Percentiles rank a stretch among this genome's conserved stretches.
Conservation (phyloP, 2,888 invertebrate genomes). For the Drosophila histrio region DNA sequence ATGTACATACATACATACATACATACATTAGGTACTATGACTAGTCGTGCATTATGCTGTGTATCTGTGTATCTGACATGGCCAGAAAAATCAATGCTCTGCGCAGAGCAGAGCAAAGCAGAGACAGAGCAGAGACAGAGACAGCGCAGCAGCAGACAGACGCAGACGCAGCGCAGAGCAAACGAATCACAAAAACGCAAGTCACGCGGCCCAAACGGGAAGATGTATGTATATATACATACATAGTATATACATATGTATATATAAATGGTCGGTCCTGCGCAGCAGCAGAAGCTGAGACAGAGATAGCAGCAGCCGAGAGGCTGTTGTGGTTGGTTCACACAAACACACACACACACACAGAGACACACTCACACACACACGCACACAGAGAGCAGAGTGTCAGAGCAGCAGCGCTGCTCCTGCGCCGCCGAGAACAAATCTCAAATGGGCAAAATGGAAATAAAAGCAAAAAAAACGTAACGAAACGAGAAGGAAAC, state of each 20-base stretch:
- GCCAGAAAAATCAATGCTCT: conserved; percentile 75
- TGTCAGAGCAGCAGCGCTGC: conserved; percentile 15
- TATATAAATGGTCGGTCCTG: conserved; percentile 63
- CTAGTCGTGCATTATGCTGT: conserved; percentile 67
- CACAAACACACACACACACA: conserved; percentile 27
- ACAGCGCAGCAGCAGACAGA: conserved; percentile 8
- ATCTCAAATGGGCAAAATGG: conserved; percentile 54
- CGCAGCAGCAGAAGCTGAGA: conserved; percentile 75
- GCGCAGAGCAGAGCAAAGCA: conserved; percentile 31
- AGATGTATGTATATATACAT: conserved; percentile 23
- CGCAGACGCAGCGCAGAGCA: conserved; percentile 53
- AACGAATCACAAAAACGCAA: conserved; percentile 80
- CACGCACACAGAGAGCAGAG: conserved; percentile 7
- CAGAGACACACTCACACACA: conserved; percentile 12
- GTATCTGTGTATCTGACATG: conserved; percentile 67
- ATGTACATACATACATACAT: neutral
- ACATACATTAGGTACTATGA: conserved; percentile 29
- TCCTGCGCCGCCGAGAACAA: conserved; percentile 60
- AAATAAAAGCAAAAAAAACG: conserved; percentile 6
- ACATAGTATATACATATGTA: neutral
- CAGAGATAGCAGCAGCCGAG: conserved; percentile 78
- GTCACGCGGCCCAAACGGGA: conserved; percentile 55
- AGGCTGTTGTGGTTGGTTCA: conserved; percentile 76
- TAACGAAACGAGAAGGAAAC: conserved; percentile 51
- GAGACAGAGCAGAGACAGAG: conserved; percentile 43